Evolutionary conservation across 2,888 invertebrate genomes (phyloP).

Genomic region (Trachelus tabidus): DNA sequence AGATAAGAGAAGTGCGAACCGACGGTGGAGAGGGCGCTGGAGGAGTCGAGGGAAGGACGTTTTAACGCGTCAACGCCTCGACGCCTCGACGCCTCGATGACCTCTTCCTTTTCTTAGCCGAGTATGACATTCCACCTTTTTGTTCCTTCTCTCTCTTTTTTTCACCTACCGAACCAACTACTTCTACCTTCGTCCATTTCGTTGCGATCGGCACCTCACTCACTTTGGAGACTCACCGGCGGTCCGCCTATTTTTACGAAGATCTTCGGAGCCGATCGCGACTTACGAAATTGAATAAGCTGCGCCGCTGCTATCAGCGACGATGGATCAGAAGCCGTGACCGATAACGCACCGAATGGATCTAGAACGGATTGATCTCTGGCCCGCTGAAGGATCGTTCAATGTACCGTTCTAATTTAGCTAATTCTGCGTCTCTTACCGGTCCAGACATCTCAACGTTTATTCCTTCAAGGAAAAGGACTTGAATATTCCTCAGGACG

Average conservation of each 20-base stretch:
- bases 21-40: neutral
- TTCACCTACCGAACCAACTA: neutral
- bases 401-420: neutral
- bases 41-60: constrained; percentile 21
- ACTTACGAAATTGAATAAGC: constrained; percentile 3
- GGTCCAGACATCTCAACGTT: neutral
- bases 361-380: neutral
- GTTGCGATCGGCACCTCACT: neutral
- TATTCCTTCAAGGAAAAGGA: neutral
- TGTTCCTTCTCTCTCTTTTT: neutral
- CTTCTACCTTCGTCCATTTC: neutral
- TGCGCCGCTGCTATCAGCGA: neutral
- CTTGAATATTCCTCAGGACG: neutral
- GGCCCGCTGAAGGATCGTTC: neutral
- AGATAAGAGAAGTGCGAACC: constrained; percentile 4
- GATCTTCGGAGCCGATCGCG: neutral
- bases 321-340: neutral
- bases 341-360: neutral
- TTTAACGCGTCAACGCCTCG: constrained; percentile 43
- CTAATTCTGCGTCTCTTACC: neutral
- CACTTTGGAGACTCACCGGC: neutral
- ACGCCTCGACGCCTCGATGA: constrained; percentile 29
- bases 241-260: neutral
- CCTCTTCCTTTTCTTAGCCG: constrained; percentile 27
- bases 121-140: constrained; percentile 7